Evolutionary conservation across 2,113 vertebrate species (phyloP), one percentile per base, ranked within the genome.

Genomic region (Rhineura floridana): DNA sequence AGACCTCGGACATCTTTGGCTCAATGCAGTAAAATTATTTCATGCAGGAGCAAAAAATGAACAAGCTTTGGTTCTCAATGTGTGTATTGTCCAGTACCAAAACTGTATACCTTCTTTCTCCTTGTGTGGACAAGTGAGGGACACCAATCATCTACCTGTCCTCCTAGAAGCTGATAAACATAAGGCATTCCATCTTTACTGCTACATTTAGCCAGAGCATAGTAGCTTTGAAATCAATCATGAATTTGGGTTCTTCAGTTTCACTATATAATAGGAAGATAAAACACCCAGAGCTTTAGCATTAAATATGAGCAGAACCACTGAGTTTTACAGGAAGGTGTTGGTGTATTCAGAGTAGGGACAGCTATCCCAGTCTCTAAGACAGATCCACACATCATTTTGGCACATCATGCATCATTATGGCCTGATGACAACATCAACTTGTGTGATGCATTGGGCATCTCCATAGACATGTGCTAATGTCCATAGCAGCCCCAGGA

Each of bases 21-120:
- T 87, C 25, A 70, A 21, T 83, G 87, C 46, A 76, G 65, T 67
- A 83, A 86, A 93, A 19, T 6, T 52, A 36, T 93, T 36, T 88
- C 48, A 33, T 84, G 15, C 36, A 55, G 78, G 33, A 91, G 84
- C 3, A 84, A 84, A 88, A 89, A 90, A 84, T 36, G 55, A 55
- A 3, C 52, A 12, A 63, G 1, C 13, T 81, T 50, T 73, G 65
- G 36, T 77, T 76, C 44, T 83, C 46, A 30, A 70, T 67, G 0
- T 85, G 44, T 39, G 10, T 33, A 13, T 0, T 76, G 44, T 55
- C 83, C 52, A 72, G 33, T 2, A 1, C 33, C 52, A 67, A 39
- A 30, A 78, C 13, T 19, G 44, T 19, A 46, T 0, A 0, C 0
- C 36, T 46, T 83, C 2, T 39, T 85, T 88, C 7, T 77, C 2